Conservation (phyloP, 2,888 invertebrate genomes). For the Ophraella communa region DNA sequence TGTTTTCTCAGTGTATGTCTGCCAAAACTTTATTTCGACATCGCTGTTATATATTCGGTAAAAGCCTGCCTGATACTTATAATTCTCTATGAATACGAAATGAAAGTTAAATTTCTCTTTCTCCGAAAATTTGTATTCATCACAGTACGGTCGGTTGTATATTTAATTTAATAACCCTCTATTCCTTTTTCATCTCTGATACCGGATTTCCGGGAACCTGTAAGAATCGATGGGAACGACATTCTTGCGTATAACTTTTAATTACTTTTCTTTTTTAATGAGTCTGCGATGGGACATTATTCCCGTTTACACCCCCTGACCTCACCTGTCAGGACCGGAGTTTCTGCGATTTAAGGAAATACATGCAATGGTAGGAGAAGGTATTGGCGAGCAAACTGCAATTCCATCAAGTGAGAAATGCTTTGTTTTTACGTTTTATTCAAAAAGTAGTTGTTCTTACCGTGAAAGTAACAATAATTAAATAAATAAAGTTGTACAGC, state of each 20-base stretch:
- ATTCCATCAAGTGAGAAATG: too few species aligned
- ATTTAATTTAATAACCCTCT: slow-evolving; percentile 48
- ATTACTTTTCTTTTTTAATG: slow-evolving; percentile 45
- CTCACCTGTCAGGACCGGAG: slow-evolving; percentile 6
- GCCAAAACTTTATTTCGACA: slow-evolving; percentile 29
- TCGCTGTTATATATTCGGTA: slow-evolving; percentile 49
- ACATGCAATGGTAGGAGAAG: too few species aligned
- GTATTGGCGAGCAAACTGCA: too few species aligned
- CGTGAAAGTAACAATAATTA: too few species aligned
- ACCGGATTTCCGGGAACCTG: slow-evolving; percentile 37
- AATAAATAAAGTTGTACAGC: too few species aligned
- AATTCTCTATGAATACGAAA: slow-evolving; percentile 51
- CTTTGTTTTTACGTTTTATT: too few species aligned
- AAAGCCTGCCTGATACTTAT: slow-evolving; percentile 48
- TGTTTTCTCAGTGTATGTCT: slow-evolving; percentile 24
- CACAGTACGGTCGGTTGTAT: slow-evolving; percentile 46
- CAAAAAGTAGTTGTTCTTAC: too few species aligned
- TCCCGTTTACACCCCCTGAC: not conserved
- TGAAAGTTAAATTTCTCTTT: slow-evolving; percentile 48
- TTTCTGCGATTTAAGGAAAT: not conserved
- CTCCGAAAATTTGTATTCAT: slow-evolving; percentile 50
- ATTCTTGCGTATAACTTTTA: slow-evolving; percentile 42
- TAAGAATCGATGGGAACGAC: slow-evolving; percentile 25
- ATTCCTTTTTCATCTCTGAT: slow-evolving; percentile 32
- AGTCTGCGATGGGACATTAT: slow-evolving; percentile 23